A percentile compares a stretch with the other conserved stretches of the same genome.
phyloP scores from a whole-genome alignment of 2,888 invertebrate genomes.

The Archips crataeganus region DNA sequence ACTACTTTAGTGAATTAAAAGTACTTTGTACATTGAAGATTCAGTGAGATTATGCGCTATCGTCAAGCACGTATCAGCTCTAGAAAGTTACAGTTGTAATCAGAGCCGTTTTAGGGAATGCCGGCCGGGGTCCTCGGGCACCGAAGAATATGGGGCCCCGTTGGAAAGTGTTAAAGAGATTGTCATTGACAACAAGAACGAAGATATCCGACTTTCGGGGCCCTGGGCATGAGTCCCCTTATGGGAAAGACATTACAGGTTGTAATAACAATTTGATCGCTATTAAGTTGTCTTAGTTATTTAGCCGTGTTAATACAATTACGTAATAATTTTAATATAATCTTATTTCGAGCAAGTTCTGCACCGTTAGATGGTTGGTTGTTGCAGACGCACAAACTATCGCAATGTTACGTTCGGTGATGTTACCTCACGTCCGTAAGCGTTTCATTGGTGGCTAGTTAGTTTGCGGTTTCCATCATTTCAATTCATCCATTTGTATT shows the following conservation, averaged over 20 bases:
- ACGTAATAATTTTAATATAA: conserved; percentile 26
- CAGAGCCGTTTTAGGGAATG: no score
- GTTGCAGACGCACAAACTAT: conserved; percentile 40
- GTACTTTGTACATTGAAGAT: background rate
- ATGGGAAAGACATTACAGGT: no score
- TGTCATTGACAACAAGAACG: no score
- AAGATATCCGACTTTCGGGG: no score
- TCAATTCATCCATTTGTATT: conserved; percentile 22
- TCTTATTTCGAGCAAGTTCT: conserved; percentile 36
- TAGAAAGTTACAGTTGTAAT: conserved; percentile 15
- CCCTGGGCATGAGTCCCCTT: no score
- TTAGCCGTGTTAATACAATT: conserved; percentile 17
- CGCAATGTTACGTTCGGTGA: conserved; percentile 14
- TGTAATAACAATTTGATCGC: conserved; percentile 16
- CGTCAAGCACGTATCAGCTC: conserved; percentile 9
- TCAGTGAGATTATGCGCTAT: conserved; percentile 8
- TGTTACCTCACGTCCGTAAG: conserved; percentile 13
- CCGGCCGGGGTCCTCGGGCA: no score
- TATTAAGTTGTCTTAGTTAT: conserved; percentile 25
- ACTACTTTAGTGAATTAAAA: background rate
- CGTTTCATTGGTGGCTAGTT: conserved; percentile 13
- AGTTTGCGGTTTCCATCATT: conserved; percentile 21
- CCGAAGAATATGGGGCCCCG: no score
- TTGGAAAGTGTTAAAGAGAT: no score
- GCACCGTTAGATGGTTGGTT: conserved; percentile 26